phyloP scores from a whole-genome alignment of 2,113 vertebrate species.

The Morphnarchus princeps region DNA sequence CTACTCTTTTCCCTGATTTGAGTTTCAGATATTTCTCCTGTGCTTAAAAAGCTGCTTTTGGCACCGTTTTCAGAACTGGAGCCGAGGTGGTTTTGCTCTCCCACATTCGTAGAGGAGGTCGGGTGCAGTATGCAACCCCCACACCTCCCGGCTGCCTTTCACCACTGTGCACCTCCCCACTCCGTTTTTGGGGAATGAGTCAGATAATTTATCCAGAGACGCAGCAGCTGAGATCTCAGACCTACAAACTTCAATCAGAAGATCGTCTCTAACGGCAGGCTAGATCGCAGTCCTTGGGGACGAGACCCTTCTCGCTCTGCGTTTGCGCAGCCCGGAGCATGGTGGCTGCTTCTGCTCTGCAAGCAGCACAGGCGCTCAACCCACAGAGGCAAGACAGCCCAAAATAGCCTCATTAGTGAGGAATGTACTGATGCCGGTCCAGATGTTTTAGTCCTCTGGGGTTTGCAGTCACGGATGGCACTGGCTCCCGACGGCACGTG shows the following conservation, averaged over 20 bases:
- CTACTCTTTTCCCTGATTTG: neutral
- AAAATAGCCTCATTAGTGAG: neutral
- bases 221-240: neutral
- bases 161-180: fast-evolving
- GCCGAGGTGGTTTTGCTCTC: neutral
- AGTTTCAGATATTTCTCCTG: neutral
- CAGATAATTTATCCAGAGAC: too few relatives aligned
- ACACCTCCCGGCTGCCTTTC: neutral
- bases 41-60: neutral
- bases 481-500: fast-evolving
- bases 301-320: neutral
- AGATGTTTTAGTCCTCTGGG: neutral
- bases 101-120: neutral
- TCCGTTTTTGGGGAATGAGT: neutral
- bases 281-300: neutral
- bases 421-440: neutral
- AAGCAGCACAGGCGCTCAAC: neutral
- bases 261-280: fast-evolving
- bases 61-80: neutral
- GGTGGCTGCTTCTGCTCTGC: neutral
- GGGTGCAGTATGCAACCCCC: neutral
- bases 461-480: neutral
- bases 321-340: fast-evolving
- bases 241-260: neutral
- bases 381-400: neutral